Evolutionary conservation across 2,888 invertebrate genomes (phyloP), one percentile per base, ranked within the genome.

Genomic region (Sicus ferrugineus): DNA sequence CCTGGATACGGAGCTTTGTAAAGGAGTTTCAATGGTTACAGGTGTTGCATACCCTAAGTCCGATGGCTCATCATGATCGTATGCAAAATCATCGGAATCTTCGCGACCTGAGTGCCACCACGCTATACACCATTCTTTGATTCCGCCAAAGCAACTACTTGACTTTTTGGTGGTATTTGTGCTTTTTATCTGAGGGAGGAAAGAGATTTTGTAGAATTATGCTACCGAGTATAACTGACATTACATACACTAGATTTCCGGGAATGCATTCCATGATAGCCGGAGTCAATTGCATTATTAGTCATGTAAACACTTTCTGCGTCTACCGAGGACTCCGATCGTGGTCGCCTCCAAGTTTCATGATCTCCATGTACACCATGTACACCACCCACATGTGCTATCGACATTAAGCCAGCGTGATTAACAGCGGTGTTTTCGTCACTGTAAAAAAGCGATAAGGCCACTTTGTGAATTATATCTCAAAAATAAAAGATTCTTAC

Each of bases 71-170:
- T 95, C 95, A 73, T 90, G 89, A 38, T 92, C 92, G 67, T 84
- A 86, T 64, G 79, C 92, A 76, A 91, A 92, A 73, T 92, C 93
- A 77, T 92, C 92, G 73, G 91, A 88, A 79, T 94, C 94, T 73
- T 94, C 94, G 46, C 93, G 88, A 0, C 94, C 94, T 16, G 94
- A 94, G 84, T 94, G 93, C 94, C 94, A 94, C 94, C 94, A 94
- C 80, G 94, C 94, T 69, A 93, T 89, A 84, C 94, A 94, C 94
- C 94, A 94, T 74, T 91, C 90, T 73, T 90, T 86, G 67, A 92
- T 85, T 21, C 89, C 83, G 74, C 83, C 82, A 77, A 84, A 80
- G 74, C 85, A 86, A 67, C 81, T 81, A 74, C 80, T 79, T 69
- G 79, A 74, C 70, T 82, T 84, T 77, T 82, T 82, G 76, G 82